Percentiles rank a stretch among this genome's conserved stretches.
Conservation (phyloP, 53 echinoderm and acorn worm genomes). For the Crossaster papposus region DNA sequence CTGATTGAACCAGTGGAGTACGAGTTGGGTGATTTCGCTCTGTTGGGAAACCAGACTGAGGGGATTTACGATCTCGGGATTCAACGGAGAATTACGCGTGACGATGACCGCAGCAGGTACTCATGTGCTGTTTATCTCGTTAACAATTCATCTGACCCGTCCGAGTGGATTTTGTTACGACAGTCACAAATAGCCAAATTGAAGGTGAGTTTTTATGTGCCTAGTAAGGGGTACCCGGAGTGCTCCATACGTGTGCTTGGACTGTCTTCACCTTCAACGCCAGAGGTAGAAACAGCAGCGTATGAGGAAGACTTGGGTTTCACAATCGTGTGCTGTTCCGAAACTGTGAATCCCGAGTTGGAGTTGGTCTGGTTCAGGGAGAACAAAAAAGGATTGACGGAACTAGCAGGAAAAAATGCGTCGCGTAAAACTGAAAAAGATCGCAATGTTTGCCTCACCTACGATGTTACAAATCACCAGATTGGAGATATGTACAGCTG, state of each 20-base stretch:
- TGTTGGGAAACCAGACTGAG: constrained; percentile 5
- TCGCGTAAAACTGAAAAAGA: constrained; percentile 32
- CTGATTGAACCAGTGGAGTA: constrained; percentile 1
- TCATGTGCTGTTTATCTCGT: constrained; percentile 29
- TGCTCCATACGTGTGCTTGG: constrained; percentile 21
- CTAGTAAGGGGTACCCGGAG: not conserved
- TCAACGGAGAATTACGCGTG: constrained; percentile 9
- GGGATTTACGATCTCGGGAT: constrained; percentile 41
- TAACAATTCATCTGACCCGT: not conserved
- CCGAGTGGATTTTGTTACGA: not conserved
- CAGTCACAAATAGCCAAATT: constrained; percentile 1
- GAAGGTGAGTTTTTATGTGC: constrained; percentile 11
- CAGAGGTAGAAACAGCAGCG: not conserved
- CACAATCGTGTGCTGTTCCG: constrained; percentile 21
- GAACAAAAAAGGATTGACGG: not conserved
- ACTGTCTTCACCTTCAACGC: not conserved
- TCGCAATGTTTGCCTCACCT: constrained; percentile 5
- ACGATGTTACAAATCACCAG: constrained; percentile 12
- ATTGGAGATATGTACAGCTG: constrained; percentile 29
- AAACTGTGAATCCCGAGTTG: constrained; percentile 33
- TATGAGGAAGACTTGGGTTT: constrained; percentile 26
- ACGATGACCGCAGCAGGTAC: constrained; percentile 35
- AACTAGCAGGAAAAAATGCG: not conserved
- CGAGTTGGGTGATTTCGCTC: not conserved
- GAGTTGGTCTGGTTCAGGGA: constrained; percentile 12